Conservation (phyloP, 2,888 invertebrate species). For the Aphidius colemani region DNA sequence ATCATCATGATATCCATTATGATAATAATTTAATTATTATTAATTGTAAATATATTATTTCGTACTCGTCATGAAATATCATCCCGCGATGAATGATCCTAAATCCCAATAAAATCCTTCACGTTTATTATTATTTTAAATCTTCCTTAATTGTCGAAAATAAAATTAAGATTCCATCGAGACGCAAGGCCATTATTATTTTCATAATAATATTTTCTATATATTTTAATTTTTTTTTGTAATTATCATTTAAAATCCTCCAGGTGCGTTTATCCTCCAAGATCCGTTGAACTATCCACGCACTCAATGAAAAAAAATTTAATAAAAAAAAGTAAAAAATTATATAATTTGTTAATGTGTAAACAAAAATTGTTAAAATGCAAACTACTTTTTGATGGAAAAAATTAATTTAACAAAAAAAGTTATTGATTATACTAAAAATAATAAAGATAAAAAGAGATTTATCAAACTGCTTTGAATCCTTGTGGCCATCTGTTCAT, state of each 20-base stretch:
- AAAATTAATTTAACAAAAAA: conserved; percentile 2
- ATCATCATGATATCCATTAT: too few species aligned
- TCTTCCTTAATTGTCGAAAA: conserved; percentile 37
- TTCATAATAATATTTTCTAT: conserved; percentile 27
- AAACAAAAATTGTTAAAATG: conserved; percentile 3
- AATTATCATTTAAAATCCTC: conserved; percentile 29
- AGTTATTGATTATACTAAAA: too few species aligned
- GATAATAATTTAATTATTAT: background rate
- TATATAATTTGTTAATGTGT: background rate
- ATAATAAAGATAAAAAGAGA: conserved; percentile 8
- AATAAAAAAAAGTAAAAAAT: background rate
- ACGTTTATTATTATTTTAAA: background rate
- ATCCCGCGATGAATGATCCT: conserved; percentile 11
- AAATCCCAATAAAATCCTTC: conserved; percentile 6
- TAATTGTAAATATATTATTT: conserved; percentile 22
- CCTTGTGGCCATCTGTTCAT: conserved; percentile 27
- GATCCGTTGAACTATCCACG: conserved; percentile 30
- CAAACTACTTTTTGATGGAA: conserved; percentile 10
- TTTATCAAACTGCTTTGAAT: background rate
- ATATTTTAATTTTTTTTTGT: background rate
- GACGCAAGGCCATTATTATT: conserved; percentile 33
- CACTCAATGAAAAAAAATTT: conserved; percentile 24
- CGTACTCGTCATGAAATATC: background rate
- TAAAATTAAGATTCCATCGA: conserved; percentile 37
- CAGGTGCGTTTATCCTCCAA: conserved; percentile 33